Evolutionary conservation across 2,113 vertebrate genomes (phyloP).

Genomic region (Argyrosomus japonicus): DNA sequence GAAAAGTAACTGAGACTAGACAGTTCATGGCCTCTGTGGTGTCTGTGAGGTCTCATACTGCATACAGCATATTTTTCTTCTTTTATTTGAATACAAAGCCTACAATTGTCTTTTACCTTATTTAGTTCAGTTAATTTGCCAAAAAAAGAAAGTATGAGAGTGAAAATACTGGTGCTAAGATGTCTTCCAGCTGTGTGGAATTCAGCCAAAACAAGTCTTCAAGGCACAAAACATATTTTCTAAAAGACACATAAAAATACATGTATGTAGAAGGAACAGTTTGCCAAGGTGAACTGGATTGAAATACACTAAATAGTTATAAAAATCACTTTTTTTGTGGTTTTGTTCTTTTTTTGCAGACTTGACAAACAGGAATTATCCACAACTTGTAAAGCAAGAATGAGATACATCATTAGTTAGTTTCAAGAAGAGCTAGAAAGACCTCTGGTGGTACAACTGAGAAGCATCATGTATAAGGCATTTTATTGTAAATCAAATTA

Average conservation of each 20-base stretch:
- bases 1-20: not conserved
- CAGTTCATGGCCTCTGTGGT: not conserved
- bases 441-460: slow-evolving; percentile 50
- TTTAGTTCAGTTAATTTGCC: not conserved
- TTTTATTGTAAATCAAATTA: not conserved
- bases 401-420: not conserved
- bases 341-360: not conserved
- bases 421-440: slow-evolving; percentile 32
- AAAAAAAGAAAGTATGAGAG: slow-evolving; percentile 19
- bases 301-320: not conserved
- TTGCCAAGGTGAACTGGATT: not conserved
- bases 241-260: slow-evolving; percentile 6
- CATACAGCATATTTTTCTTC: not conserved
- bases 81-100: not conserved
- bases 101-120: not conserved
- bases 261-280: not conserved
- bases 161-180: not conserved
- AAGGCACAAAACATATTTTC: slow-evolving; percentile 2
- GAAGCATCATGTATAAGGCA: not conserved
- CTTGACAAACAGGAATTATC: not conserved
- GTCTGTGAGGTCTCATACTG: not conserved
- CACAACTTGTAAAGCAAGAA: not conserved
- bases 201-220: slow-evolving; percentile 28
- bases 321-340: not conserved
- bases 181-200: slow-evolving; percentile 38